Conservation (phyloP, 2,888 invertebrate species). For the Callimorpha dominula region DNA sequence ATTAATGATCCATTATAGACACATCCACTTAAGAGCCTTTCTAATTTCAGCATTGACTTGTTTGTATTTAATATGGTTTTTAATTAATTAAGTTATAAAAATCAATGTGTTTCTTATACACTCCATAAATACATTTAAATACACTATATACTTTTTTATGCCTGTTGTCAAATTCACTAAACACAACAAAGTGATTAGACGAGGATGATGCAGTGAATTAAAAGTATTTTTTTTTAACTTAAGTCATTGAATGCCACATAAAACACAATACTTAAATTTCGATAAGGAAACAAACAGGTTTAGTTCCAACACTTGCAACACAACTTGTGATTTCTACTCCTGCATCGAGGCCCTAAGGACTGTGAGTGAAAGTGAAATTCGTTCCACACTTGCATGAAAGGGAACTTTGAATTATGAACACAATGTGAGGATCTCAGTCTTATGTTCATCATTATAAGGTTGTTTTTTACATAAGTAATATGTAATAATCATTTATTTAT, state of each 20-base stretch:
- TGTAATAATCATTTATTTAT: background rate
- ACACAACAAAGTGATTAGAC: background rate
- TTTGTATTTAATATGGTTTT: background rate
- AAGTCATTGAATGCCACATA: background rate
- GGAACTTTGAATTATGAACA: slow-evolving; percentile 2
- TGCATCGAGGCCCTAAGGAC: slow-evolving; percentile 7
- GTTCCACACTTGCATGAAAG: slow-evolving; percentile 15
- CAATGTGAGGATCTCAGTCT: background rate
- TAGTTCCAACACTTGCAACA: background rate
- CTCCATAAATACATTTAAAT: background rate
- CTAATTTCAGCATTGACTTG: too few relatives aligned
- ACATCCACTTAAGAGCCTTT: too few relatives aligned
- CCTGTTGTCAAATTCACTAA: background rate
- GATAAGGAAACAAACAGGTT: background rate
- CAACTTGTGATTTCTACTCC: slow-evolving; percentile 7
- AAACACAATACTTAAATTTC: background rate
- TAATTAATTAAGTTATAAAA: background rate
- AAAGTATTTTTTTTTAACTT: background rate
- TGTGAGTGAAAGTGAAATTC: slow-evolving; percentile 36
- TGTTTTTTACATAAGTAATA: background rate
- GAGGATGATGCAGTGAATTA: background rate
- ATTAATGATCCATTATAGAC: too few relatives aligned
- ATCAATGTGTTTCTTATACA: background rate
- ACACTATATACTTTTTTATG: background rate
- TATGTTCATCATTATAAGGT: background rate